Conservation (phyloP, 2,113 vertebrate species). For the Cyprinodon variegatus region DNA sequence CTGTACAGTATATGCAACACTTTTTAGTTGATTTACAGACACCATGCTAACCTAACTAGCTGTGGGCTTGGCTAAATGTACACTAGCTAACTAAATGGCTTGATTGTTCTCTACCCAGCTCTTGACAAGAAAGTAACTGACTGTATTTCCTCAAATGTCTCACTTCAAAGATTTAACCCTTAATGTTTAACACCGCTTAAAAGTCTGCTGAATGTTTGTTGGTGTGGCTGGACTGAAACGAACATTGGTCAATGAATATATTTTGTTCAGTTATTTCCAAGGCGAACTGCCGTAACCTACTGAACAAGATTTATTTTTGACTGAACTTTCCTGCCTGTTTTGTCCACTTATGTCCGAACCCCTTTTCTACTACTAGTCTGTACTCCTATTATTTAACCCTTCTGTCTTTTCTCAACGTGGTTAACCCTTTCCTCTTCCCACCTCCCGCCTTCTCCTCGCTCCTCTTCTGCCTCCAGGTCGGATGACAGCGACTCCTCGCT, state of each 20-base stretch:
- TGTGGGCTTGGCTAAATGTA: background rate
- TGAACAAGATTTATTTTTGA: constrained; percentile 49
- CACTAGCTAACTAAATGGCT: background rate
- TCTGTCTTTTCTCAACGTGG: constrained; percentile 66
- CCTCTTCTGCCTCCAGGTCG: constrained; percentile 98
- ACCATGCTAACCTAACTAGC: background rate
- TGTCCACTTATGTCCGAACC: constrained; percentile 42
- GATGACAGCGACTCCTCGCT: constrained; percentile 99
- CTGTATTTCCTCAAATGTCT: constrained; percentile 13
- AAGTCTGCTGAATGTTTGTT: background rate
- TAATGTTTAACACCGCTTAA: constrained; percentile 4
- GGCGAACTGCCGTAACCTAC: constrained; percentile 6
- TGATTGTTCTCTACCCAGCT: background rate
- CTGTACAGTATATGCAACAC: background rate
- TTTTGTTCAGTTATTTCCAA: constrained; percentile 30
- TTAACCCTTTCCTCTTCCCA: constrained; percentile 74
- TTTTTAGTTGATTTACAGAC: background rate
- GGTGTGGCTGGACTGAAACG: background rate
- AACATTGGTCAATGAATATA: constrained; percentile 25
- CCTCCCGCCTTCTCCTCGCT: constrained; percentile 79
- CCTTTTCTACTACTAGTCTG: constrained; percentile 40
- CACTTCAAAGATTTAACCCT: constrained; percentile 11
- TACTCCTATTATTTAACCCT: constrained; percentile 63
- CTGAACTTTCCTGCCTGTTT: constrained; percentile 43
- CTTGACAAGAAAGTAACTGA: background rate